phyloP scores from a whole-genome alignment of 1,140 invertebrate species.

The Drosophila bocki region DNA sequence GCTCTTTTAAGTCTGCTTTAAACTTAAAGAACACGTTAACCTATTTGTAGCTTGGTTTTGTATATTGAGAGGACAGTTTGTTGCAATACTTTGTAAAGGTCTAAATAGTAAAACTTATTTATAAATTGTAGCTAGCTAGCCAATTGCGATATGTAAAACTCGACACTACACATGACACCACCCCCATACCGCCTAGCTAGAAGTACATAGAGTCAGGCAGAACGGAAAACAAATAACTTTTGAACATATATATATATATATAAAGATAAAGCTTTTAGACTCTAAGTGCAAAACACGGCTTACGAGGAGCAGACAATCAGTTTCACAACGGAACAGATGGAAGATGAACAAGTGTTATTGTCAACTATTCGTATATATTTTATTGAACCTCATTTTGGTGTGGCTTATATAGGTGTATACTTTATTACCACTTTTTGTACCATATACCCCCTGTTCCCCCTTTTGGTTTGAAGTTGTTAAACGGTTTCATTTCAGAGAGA shows the following conservation, averaged over 20 bases:
- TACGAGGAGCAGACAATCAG: conserved; percentile 67
- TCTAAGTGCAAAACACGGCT: conserved; percentile 59
- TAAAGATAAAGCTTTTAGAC: conserved; percentile 66
- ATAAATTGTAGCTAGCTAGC: conserved; percentile 77
- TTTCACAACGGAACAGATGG: conserved; percentile 26
- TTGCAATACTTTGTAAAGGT: conserved; percentile 80
- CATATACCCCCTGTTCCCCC: conserved; percentile 36
- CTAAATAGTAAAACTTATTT: conserved; percentile 69
- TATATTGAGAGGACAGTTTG: conserved; percentile 60
- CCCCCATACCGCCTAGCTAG: conserved; percentile 15
- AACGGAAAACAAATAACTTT: conserved; percentile 26
- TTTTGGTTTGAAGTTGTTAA: conserved; percentile 58
- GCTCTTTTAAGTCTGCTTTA: conserved; percentile 67
- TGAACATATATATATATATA: conserved; percentile 7
- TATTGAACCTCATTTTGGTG: conserved; percentile 42
- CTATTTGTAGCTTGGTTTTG: conserved; percentile 78
- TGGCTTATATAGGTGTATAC: conserved; percentile 33
- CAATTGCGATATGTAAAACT: conserved; percentile 58
- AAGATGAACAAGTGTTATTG: conserved; percentile 17
- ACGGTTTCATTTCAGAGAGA: conserved; percentile 44
- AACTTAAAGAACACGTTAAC: conserved; percentile 69
- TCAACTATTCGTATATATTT: conserved; percentile 40
- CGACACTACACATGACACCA: conserved; percentile 2
- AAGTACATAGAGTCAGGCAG: conserved; percentile 12
- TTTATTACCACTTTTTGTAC: conserved; percentile 41